A percentile compares a stretch with the other conserved stretches of the same genome.
These are phyloP conservation scores for Drosophila melanosoma DNA, from an alignment of 2,888 invertebrate species.

Conservation along the genomic window DNA sequence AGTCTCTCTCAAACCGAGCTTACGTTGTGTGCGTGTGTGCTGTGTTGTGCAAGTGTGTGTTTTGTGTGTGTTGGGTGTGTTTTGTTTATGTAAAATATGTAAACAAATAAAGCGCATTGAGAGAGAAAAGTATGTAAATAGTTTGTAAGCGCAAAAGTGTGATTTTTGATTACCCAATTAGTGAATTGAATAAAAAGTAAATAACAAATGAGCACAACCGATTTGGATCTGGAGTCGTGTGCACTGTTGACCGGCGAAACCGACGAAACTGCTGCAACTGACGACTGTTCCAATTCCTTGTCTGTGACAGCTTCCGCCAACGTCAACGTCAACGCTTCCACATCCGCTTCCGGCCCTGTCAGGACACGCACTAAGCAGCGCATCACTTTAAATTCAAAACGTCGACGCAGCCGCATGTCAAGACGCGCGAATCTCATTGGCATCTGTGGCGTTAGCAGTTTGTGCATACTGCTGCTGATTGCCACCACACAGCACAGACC, in stretches of 20 bases:
- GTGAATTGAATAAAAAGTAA: conserved; percentile 22
- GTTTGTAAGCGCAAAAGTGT: conserved; percentile 18
- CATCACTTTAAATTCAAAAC: conserved; percentile 73
- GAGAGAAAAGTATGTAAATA: conserved; percentile 11
- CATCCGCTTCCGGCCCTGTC: conserved; percentile 26
- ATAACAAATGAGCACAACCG: conserved; percentile 60
- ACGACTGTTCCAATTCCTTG: conserved; percentile 16
- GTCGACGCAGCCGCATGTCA: conserved; percentile 83
- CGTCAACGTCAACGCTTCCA: conserved; percentile 11
- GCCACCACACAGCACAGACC: conserved; percentile 85
- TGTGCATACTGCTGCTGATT: conserved; percentile 85
- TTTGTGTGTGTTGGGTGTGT: conserved; percentile 8
- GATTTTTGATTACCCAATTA: conserved; percentile 13
- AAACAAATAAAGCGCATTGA: conserved; percentile 40
- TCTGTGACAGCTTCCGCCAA: conserved; percentile 19
- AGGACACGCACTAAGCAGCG: conserved; percentile 81
- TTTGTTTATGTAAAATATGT: conserved; percentile 52
- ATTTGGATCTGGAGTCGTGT: conserved; percentile 66
- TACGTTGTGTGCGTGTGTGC: conserved; percentile 18
- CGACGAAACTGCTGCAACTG: conserved; percentile 42
- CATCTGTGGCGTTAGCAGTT: conserved; percentile 84
- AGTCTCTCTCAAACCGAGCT: conserved; percentile 8
- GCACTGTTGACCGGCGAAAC: conserved; percentile 73
- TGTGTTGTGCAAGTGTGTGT: conserved; percentile 10
- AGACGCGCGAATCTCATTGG: conserved; percentile 85